Conservation (phyloP, 2,113 vertebrate species). For the Notiomystis cincta region DNA sequence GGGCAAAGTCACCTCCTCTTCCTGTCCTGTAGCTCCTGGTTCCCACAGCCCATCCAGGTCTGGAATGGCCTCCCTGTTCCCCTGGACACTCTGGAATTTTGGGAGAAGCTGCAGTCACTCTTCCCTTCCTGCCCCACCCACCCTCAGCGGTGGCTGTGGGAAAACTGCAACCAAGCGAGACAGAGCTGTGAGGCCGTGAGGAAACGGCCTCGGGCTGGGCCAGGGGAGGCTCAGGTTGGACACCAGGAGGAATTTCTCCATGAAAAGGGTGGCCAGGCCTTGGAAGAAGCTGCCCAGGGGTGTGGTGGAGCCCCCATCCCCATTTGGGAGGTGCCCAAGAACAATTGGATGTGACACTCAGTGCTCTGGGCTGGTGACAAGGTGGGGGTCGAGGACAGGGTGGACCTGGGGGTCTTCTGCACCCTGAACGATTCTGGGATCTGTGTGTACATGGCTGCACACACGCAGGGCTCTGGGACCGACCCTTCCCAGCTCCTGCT, state of each 20-base stretch:
- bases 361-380: not conserved
- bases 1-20: not conserved
- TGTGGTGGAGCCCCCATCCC: not conserved
- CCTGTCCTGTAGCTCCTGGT: not conserved
- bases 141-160: not conserved
- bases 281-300: not conserved
- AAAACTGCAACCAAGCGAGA: fast-evolving
- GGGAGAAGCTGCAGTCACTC: not conserved
- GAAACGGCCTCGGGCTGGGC: not conserved
- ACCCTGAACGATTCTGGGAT: not conserved
- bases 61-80: not conserved
- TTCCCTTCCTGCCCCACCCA: not conserved
- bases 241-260: not conserved
- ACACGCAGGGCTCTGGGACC: not conserved
- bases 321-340: not conserved
- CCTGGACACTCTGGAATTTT: fast-evolving
- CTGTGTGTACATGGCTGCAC: not conserved
- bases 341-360: fast-evolving
- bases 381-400: not conserved
- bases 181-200: not conserved
- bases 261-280: not conserved
- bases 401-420: not conserved
- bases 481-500: fast-evolving
- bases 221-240: not conserved
- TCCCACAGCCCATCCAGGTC: not conserved